Conservation (phyloP, 2,888 invertebrate genomes). For the Campoplex capitator region DNA sequence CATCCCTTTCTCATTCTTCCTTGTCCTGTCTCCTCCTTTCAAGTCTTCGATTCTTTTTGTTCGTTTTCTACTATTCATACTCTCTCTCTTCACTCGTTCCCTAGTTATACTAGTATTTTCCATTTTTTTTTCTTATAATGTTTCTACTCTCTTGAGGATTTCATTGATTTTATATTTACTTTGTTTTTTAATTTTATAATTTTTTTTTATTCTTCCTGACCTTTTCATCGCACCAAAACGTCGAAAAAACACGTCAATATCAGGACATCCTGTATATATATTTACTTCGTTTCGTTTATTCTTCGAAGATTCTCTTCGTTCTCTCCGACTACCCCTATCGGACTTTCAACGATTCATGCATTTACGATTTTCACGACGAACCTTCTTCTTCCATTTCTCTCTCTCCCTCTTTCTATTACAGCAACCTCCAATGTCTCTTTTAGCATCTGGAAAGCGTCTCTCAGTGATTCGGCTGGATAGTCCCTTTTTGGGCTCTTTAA, state of each 20-base stretch:
- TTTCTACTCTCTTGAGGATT: background rate
- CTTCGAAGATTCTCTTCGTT: conserved; percentile 44
- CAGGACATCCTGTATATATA: conserved; percentile 14
- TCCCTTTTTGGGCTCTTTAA: conserved; percentile 59
- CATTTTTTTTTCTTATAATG: background rate
- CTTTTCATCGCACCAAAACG: background rate
- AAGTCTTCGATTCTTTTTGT: conserved; percentile 20
- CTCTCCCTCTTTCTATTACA: conserved; percentile 53
- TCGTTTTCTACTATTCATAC: conserved; percentile 27
- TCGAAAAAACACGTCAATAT: background rate
- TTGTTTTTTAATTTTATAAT: background rate
- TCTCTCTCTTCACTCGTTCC: background rate
- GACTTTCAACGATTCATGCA: conserved; percentile 78
- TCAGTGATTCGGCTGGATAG: conserved; percentile 24
- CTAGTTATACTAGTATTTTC: background rate
- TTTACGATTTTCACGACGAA: conserved; percentile 72
- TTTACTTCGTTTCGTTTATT: conserved; percentile 48
- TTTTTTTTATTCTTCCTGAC: background rate
- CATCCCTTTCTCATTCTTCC: conserved; percentile 34
- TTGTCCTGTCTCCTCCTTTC: conserved; percentile 2
- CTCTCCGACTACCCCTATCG: conserved; percentile 68
- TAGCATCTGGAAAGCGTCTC: conserved; percentile 32
- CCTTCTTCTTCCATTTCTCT: background rate
- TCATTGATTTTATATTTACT: background rate
- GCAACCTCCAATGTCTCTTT: conserved; percentile 11